Evolutionary conservation across 2,797 vertebrate genomes (phyloP), one percentile per base, ranked within the genome.

Genomic region (Esox masquinongy): DNA sequence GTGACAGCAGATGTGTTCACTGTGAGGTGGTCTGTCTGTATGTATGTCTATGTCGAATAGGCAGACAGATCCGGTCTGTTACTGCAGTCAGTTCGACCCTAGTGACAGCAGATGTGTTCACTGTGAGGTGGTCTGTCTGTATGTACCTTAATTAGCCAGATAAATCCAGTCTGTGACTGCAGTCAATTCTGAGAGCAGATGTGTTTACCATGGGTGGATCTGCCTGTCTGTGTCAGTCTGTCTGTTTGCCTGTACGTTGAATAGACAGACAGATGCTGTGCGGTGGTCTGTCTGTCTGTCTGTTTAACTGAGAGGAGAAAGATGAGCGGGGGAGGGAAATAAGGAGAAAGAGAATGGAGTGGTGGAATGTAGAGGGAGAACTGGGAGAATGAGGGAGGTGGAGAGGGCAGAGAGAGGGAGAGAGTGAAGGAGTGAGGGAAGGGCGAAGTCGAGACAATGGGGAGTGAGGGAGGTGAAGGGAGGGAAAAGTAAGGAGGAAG

Each of bases 401-500:
- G 22, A 47, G 29, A 72, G 39, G 29, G 12, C n/a, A n/a, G 43
- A 12, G 43, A 47, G 12, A 47, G 12, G 9, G 43, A 47, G 43
- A 47, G 43, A 43, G 39, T 6, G 39, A 43, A 43, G 39, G 9
- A 43, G 5, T 4, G 4, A 36, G 5, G 34, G 66, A 34, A 24
- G 34, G 29, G 16, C 11, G 17, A 17, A 47, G 22, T 15, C 24
- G 31, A 59, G 50, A 17, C 3, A 43, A 43, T 6, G 5, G 39
- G 5, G 2, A 43, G 39, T 43, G 61, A 59, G 11, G n/a, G 53
- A 34, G 16, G 39, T 43, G 29, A 6, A 8, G 19, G 64, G 36
- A 39, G 24, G 6, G 49, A 24, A 24, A 22, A 70, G 14, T 31
- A 70, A 53, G 36, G 53, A 75, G 36, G 59, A 29, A 74, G 74